Base-by-base conservation (phyloP, 2,797 vertebrate genomes). In the Mormyrops boulengeri region DNA sequence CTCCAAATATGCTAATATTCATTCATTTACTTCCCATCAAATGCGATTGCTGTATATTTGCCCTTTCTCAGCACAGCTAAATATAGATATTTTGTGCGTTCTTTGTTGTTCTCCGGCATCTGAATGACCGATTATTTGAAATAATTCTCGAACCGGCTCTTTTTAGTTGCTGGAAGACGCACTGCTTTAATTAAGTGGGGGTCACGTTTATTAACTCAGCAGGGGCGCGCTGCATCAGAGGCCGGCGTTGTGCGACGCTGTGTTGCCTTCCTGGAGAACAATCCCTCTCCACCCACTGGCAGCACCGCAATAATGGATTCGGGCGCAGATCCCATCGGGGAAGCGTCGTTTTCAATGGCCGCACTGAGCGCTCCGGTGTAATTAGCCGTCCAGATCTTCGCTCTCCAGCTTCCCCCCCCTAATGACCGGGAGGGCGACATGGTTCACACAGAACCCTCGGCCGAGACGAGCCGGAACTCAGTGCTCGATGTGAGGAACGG, bases 131-230 rank as follows among this genome's bases (percentile, higher is more conserved):
- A 95, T 95, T 95, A 95, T 93, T 95, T 92, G n/a, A 92, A 95
- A 95, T 95, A 93, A 95, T 95, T 95, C 94, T 96, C 91, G 93
- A 94, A 94, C 92, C 93, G 92, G 87, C 91, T 91, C 82, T 91
- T 90, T 89, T 89, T 90, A 88, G 94, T 95, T 94, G 91, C 93
- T 92, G 93, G 94, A 94, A 94, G 93, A 94, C 93, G 93, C 95
- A 94, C 94, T 96, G 95, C 96, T 96, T 96, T 96, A 96, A 96
- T 96, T 96, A 96, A 96, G 94, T 93, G 93, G 93, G 94, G 95
- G 96, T 96, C 96, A 95, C 93, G 95, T 95, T 95, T 95, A 95
- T 96, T 95, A 95, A 95, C 95, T 94, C 95, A 95, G 95, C 93
- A 93, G 94, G 77, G 95, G 60, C 26, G 12, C 49, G 17, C 73